A percentile compares a stretch with the other conserved stretches of the same genome.
Conservation (phyloP, 2,888 invertebrate genomes). For the Pammene aurita region DNA sequence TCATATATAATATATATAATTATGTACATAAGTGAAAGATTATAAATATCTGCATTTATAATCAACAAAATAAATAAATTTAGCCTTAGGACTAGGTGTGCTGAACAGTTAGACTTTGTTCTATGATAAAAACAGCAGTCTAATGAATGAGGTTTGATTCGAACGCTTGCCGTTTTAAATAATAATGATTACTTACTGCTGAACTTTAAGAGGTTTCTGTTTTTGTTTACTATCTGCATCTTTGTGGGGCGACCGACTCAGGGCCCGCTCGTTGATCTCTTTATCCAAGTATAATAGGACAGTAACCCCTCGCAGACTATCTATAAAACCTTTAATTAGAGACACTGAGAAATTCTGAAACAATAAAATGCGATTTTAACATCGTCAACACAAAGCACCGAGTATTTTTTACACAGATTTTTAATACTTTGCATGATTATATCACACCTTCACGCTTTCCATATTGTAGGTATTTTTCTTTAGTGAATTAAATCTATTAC, state of each 20-base stretch:
- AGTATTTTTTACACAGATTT: conserved; percentile 19
- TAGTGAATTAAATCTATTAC: conserved; percentile 48
- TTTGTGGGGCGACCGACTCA: conserved; percentile 81
- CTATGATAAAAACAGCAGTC: too few relatives aligned
- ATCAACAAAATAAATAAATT: too few relatives aligned
- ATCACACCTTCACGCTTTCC: conserved; percentile 67
- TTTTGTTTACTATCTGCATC: conserved; percentile 71
- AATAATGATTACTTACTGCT: conserved; percentile 73
- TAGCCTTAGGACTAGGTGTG: too few relatives aligned
- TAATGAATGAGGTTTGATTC: too few relatives aligned
- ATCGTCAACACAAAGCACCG: conserved; percentile 39
- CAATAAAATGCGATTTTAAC: conserved; percentile 50
- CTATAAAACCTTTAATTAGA: conserved; percentile 88
- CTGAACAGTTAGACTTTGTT: too few relatives aligned
- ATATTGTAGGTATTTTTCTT: conserved; percentile 52
- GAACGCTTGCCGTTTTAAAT: too few relatives aligned
- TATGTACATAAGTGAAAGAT: too few relatives aligned
- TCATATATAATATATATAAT: too few relatives aligned
- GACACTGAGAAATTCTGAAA: conserved; percentile 86
- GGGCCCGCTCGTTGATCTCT: conserved; percentile 87
- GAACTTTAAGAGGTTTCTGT: conserved; percentile 73
- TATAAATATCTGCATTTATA: too few relatives aligned
- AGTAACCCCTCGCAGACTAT: conserved; percentile 90
- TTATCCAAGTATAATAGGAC: conserved; percentile 91
- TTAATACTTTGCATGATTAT: background rate